Conservation (phyloP, 2,888 invertebrate genomes). For the Eucera pruinosa region DNA sequence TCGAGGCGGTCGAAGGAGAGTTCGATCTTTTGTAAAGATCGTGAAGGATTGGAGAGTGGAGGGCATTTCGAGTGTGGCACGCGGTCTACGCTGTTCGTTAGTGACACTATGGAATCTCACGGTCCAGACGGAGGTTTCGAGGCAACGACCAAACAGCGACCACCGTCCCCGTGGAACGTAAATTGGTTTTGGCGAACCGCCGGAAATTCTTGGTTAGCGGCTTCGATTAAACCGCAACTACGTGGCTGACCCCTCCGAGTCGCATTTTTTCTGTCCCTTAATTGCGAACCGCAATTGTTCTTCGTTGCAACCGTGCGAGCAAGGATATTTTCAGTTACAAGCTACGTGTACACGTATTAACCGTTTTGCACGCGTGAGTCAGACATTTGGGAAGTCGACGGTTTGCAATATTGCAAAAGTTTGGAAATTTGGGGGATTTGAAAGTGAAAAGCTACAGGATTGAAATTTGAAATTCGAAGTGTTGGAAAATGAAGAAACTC, state of each 20-base stretch:
- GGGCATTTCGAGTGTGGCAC: background rate
- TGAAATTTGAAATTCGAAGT: no score
- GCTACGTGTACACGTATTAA: no score
- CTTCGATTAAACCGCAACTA: conserved; percentile 23
- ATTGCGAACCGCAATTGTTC: conserved; percentile 19
- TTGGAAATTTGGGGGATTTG: no score
- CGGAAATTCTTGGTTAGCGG: conserved; percentile 35
- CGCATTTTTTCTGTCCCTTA: conserved; percentile 11
- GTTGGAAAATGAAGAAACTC: no score
- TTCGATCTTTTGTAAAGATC: background rate
- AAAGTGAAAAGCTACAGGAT: no score
- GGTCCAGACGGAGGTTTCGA: background rate
- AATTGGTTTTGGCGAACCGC: conserved; percentile 33
- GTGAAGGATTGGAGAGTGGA: no score
- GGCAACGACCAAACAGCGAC: background rate
- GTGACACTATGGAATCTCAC: conserved; percentile 26
- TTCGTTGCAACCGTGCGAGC: no score
- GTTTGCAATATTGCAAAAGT: no score
- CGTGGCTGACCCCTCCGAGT: background rate
- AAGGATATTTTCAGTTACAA: no score
- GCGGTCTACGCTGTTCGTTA: conserved; percentile 22
- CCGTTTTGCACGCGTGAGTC: no score
- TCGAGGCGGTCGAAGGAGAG: background rate
- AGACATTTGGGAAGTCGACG: no score
- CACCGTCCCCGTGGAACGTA: conserved; percentile 31